phyloP scores from a whole-genome alignment of 2,797 vertebrate species.

The Hozukius guyotensis region DNA sequence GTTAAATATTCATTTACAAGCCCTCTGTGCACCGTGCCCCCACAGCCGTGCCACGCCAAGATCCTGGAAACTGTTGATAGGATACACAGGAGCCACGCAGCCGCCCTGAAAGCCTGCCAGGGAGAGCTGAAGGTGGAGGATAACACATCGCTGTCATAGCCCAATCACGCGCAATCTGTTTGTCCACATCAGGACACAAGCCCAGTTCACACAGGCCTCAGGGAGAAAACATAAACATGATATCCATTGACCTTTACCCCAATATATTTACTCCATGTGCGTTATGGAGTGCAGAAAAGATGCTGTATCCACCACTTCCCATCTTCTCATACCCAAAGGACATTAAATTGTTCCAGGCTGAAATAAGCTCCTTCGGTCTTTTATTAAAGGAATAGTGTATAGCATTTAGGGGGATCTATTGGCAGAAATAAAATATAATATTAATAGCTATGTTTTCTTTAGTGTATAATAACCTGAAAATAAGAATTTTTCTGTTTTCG shows the following conservation, averaged over 20 bases:
- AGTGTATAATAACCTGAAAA: no score
- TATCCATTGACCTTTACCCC: constrained; percentile 31
- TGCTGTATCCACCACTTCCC: not conserved
- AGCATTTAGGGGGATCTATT: no score
- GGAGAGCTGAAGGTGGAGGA: not conserved
- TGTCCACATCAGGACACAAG: constrained; percentile 39
- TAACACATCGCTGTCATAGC: constrained; percentile 22
- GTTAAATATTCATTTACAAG: constrained; percentile 41
- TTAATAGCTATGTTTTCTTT: no score
- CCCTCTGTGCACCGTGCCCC: not conserved
- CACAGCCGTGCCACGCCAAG: not conserved
- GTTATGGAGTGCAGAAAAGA: constrained; percentile 14
- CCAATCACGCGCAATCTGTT: constrained; percentile 32
- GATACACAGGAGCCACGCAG: not conserved
- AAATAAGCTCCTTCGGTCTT: not conserved
- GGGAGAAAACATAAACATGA: constrained; percentile 14
- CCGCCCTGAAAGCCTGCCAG: not conserved
- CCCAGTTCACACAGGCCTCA: constrained; percentile 20
- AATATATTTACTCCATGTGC: constrained; percentile 17
- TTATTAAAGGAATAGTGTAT: not conserved
- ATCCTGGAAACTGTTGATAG: constrained; percentile 10
- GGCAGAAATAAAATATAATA: no score
- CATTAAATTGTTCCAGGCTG: not conserved
- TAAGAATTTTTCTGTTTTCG: no score
- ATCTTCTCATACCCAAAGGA: not conserved